phyloP scores from a whole-genome alignment of 2,113 vertebrate species.

The Lepidothrix coronata region DNA sequence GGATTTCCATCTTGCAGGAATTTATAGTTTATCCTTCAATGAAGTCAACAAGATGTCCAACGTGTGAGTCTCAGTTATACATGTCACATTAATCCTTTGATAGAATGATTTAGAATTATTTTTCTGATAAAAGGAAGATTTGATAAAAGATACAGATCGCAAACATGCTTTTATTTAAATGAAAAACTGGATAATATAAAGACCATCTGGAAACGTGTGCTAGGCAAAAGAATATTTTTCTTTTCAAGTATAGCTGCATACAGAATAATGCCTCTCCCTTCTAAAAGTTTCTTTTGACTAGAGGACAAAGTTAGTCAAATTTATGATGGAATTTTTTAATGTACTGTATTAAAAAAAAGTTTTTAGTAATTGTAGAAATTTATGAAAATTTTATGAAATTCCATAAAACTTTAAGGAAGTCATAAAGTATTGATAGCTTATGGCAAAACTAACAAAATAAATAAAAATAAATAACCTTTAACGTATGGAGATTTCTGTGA shows the following conservation, averaged over 20 bases:
- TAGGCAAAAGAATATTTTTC: background rate
- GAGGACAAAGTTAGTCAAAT: background rate
- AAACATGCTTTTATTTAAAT: background rate
- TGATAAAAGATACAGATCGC: background rate
- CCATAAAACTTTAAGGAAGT: background rate
- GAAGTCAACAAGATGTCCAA: background rate
- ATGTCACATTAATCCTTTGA: background rate
- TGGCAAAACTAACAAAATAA: background rate
- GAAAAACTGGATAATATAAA: background rate
- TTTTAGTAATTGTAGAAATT: background rate
- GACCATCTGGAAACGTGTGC: background rate
- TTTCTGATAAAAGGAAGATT: background rate
- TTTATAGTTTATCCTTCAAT: background rate
- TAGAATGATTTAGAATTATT: background rate
- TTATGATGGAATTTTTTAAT: background rate
- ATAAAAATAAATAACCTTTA: background rate
- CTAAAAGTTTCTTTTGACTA: background rate
- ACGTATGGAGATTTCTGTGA: background rate
- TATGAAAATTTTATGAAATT: background rate
- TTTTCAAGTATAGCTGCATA: background rate
- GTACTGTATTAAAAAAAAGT: background rate
- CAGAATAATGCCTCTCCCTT: background rate
- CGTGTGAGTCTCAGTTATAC: accelerated
- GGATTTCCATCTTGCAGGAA: background rate
- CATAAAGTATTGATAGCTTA: background rate